These are phyloP conservation scores for Octonoba sinensis DNA, from an alignment of 2,888 invertebrate species.

Conservation along the genomic window DNA sequence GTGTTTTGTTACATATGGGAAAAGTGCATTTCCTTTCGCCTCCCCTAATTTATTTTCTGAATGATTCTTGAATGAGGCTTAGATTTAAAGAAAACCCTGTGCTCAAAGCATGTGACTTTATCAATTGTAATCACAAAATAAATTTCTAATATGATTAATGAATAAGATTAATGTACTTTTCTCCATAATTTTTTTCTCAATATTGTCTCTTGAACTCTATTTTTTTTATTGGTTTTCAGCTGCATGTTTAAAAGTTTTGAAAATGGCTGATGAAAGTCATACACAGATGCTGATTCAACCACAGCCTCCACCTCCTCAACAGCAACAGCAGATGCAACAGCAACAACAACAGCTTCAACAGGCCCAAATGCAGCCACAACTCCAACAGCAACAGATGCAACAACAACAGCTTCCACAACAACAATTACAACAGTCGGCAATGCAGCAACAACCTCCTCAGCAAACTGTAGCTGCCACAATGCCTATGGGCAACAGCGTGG, in stretches of 20 bases:
- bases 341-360: constrained; percentile 40
- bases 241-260: constrained; percentile 6
- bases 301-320: not conserved
- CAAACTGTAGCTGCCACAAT: constrained; percentile 22
- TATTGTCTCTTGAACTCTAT: too few species aligned
- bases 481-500: constrained; percentile 29
- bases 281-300: constrained; percentile 33
- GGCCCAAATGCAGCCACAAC: constrained; percentile 16
- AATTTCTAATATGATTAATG: too few species aligned
- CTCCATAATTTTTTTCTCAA: too few species aligned
- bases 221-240: not conserved
- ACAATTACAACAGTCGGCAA: constrained; percentile 10
- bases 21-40: too few species aligned
- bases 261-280: constrained; percentile 55
- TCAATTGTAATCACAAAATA: too few species aligned
- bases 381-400: constrained; percentile 26
- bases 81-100: too few species aligned
- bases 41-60: too few species aligned
- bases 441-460: constrained; percentile 26
- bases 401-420: constrained; percentile 27
- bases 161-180: too few species aligned
- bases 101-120: too few species aligned
- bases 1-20: too few species aligned
- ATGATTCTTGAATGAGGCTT: too few species aligned
- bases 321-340: constrained; percentile 18